Conservation (phyloP, 2,888 invertebrate genomes). For the Cyrtodaria siliqua region DNA sequence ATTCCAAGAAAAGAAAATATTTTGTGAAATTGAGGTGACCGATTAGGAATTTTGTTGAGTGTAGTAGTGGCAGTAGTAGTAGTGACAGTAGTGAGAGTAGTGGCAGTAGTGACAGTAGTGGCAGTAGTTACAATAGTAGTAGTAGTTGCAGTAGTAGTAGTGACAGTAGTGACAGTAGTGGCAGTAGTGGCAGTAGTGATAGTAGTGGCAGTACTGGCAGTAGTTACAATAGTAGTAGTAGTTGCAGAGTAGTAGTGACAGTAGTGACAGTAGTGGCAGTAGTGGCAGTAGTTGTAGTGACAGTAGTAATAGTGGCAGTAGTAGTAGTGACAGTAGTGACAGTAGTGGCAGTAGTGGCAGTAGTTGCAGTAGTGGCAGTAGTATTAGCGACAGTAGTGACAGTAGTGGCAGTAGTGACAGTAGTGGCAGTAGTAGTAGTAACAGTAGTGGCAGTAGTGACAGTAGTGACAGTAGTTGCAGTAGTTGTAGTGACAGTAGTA, state of each 20-base stretch:
- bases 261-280: not conserved
- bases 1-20: no score
- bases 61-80: no score
- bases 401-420: conserved; percentile 10
- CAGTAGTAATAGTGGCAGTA: no score
- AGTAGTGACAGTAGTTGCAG: no score
- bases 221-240: no score
- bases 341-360: conserved; percentile 1
- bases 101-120: no score
- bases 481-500: no score
- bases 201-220: conserved; percentile 4
- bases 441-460: conserved; percentile 22
- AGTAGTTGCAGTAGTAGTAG: conserved; percentile 25
- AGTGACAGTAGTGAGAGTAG: conserved; percentile 12
- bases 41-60: no score
- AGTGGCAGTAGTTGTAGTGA: not conserved
- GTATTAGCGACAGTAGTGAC: conserved; percentile 1
- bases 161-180: conserved; percentile 21
- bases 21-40: conserved; percentile 4
- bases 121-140: conserved; percentile 21
- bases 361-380: conserved; percentile 19
- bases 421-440: conserved; percentile 15
- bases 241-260: no score
- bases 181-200: conserved; percentile 16
- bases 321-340: conserved; percentile 1